phyloP scores from a whole-genome alignment of 2,797 vertebrate genomes.

The Brachymystax lenok region DNA sequence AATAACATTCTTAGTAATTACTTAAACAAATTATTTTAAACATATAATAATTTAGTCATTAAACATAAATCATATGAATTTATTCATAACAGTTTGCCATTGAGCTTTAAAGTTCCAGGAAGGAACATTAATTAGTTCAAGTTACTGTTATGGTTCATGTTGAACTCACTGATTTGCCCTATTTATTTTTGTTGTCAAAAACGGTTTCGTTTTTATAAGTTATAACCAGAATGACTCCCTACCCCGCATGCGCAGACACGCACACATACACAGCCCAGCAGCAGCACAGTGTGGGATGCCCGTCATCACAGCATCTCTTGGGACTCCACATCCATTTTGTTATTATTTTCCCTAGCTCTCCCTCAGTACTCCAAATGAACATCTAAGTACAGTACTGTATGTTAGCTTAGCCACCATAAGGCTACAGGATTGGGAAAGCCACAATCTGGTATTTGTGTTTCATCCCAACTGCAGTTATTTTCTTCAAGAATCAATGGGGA shows the following conservation, averaged over 20 bases:
- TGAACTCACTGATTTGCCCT: not conserved
- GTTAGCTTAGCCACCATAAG: not conserved
- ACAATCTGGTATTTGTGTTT: too few relatives aligned
- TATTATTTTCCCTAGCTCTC: not conserved
- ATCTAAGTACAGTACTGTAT: not conserved
- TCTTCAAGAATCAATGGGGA: too few relatives aligned
- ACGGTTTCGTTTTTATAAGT: not conserved
- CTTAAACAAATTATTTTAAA: too few relatives aligned
- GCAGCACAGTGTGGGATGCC: not conserved
- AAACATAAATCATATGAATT: too few relatives aligned
- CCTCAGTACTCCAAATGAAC: not conserved
- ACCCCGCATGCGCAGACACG: too few relatives aligned
- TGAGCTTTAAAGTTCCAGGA: not conserved
- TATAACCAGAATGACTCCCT: too few relatives aligned
- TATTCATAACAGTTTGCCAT: not conserved
- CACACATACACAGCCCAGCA: not conserved
- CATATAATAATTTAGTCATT: too few relatives aligned
- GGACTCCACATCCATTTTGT: not conserved
- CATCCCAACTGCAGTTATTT: too few relatives aligned
- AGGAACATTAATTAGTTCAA: not conserved
- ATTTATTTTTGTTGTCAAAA: not conserved
- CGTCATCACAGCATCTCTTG: not conserved
- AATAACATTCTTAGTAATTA: too few relatives aligned
- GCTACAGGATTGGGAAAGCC: not conserved
- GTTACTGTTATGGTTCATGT: not conserved